Conservation (phyloP, 1,140 invertebrate species). For the Caenorhabditis tropicalis region DNA sequence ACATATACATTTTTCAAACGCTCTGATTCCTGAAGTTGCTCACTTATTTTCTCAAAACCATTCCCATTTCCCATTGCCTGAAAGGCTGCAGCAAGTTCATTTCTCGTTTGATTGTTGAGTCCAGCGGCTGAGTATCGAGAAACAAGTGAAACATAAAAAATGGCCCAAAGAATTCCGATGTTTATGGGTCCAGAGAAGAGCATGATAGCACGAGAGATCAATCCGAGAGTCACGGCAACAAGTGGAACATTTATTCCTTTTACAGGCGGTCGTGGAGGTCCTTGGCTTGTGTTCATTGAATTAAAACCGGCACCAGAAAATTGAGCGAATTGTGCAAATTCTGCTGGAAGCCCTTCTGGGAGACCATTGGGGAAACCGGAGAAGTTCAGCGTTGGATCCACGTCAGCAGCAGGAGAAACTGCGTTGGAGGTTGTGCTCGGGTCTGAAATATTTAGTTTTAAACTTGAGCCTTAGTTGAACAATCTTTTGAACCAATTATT, state of each 20-base stretch:
- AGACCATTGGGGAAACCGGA: not conserved
- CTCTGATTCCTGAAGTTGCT: not conserved
- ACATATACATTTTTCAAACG: not conserved
- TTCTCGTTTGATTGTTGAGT: constrained; percentile 12
- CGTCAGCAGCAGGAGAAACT: not conserved
- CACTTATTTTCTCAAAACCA: constrained; percentile 10
- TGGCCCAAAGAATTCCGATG: constrained; percentile 28
- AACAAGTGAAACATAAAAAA: constrained; percentile 17
- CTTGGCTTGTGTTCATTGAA: not conserved
- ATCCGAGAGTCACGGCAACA: not conserved
- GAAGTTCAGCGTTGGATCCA: not conserved
- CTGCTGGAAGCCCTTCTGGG: not conserved
- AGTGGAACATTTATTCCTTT: constrained; percentile 37
- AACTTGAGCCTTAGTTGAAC: no score
- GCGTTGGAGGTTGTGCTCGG: not conserved
- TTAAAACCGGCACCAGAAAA: not conserved
- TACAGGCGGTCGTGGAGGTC: not conserved
- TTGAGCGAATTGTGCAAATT: constrained; percentile 12
- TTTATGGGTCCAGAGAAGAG: constrained; percentile 26
- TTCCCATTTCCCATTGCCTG: not conserved
- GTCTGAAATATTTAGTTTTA: not conserved
- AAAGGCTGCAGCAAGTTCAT: constrained; percentile 14
- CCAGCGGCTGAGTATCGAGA: constrained; percentile 24
- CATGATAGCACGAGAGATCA: constrained; percentile 27
- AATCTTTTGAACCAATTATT: no score